These are phyloP conservation scores for Branchellion lobata DNA, from an alignment of 2,888 invertebrate species.

Conservation along the genomic window DNA sequence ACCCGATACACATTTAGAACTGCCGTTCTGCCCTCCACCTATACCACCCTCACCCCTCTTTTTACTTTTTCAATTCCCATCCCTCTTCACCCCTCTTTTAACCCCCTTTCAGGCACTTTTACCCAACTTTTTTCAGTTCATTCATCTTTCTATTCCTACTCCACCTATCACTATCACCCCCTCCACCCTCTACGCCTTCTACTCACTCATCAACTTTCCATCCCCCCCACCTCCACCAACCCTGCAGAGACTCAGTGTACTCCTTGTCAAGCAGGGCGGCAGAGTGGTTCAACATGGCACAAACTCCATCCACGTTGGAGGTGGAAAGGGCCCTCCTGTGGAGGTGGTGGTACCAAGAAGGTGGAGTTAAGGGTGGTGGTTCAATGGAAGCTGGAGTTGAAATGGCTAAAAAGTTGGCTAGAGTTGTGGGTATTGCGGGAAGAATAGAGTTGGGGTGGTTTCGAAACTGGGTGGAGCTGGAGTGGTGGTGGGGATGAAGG, in stretches of 20 bases:
- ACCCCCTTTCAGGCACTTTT: too few species aligned
- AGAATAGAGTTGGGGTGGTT: background rate
- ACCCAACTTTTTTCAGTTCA: too few species aligned
- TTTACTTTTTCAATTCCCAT: too few species aligned
- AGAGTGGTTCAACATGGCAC: slow-evolving; percentile 92
- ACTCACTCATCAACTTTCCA: background rate
- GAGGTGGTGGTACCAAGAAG: too few species aligned
- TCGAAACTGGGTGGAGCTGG: background rate
- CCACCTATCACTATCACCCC: background rate
- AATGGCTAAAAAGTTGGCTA: background rate
- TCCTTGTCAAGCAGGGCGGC: slow-evolving; percentile 82
- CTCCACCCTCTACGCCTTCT: background rate
- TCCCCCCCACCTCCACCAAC: background rate
- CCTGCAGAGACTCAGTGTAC: slow-evolving; percentile 71
- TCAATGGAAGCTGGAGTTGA: background rate
- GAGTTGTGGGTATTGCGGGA: background rate
- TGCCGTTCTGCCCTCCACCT: too few species aligned
- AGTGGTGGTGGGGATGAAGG: background rate
- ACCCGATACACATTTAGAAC: too few species aligned
- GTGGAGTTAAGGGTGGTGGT: too few species aligned
- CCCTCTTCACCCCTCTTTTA: too few species aligned
- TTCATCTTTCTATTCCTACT: too few species aligned
- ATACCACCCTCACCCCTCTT: too few species aligned
- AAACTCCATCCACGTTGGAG: slow-evolving; percentile 89
- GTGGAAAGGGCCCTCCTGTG: slow-evolving; percentile 81